Evolutionary conservation across 2,888 invertebrate genomes (phyloP), one percentile per base, ranked within the genome.

Genomic region (Drosophila planitibia): DNA sequence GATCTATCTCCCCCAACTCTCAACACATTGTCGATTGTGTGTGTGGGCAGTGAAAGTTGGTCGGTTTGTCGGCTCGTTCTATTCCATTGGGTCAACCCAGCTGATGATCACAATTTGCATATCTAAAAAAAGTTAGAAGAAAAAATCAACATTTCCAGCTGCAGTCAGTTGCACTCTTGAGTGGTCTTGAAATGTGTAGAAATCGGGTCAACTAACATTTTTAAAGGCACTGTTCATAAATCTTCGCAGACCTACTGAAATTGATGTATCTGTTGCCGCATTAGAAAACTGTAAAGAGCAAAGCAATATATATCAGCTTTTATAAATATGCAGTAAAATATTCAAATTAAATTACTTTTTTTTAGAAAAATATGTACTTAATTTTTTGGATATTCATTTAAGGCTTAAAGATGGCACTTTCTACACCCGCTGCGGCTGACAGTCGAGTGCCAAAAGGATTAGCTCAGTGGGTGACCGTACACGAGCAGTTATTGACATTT

Each of bases 1-100:
- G n/a, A 55, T 52, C 61, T 59, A 62, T 58, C 57, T 47, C 65
- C 52, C 22, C 47, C 59, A 28, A 51, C 41, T 47, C 25, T 32
- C 57, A 44, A 33, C 22, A 32, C 10, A 28, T n/a, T 37, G 37
- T 55, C 22, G n/a, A 58, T 55, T 41, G 12, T 22, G 10, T 10
- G 61, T 72, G 76, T 44, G 76, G 77, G 76, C 57, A 87, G 84
- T 85, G 84, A 85, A 85, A 85, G 84, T 85, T 85, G 73, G 47
- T 22, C 44, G 22, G 44, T 9, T 60, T 55, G 25, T 41, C 30
- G 52, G 55, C 79, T 73, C 70, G 87, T 87, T 85, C 84, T 85
- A 83, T 76, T 73, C 70, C 81, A 85, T 74, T 76, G 75, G 82
- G 64, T 68, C 66, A 66, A 66, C 30, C 53, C 47, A 33, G 53